Evolutionary conservation across 2,888 invertebrate species (phyloP), one percentile per base, ranked within the genome.

Genomic region (Helleia helle): DNA sequence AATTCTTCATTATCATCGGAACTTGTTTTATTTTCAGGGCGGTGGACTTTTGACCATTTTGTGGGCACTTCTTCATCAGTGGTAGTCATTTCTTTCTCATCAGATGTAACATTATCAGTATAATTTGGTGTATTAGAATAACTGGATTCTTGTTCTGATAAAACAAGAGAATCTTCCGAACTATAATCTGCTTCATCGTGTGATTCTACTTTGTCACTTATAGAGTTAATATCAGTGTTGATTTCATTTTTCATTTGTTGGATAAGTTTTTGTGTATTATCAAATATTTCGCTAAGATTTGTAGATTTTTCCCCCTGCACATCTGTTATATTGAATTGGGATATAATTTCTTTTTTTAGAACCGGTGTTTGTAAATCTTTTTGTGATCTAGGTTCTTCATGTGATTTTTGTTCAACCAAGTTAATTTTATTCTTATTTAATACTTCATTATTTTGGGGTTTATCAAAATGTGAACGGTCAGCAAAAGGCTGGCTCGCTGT

Each of bases 221-320:
- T 62, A n/a, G 80, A 83, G 56, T 86, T 87, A 52, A 89, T 88
- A 55, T 87, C 87, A 15, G 80, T 84, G 61, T 87, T 87, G 25
- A 89, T 88, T 77, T 89, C 89, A 53, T 88, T 87, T 59, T 87
- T 88, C 89, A 89, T 89, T 68, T 89, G 89, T 50, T 89, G 87
- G 46, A 89, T 89, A 28, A 89, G 58, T 42, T 79, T 81, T 60
- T 89, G 89, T 0, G 89, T 89, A 43, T 87, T 86, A 54, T 86
- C 87, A 5, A 89, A 88, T 37, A 89, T 79, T 47, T 88, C 88
- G 48, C 67, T 75, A 15, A 84, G 58, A 48, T 84, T 83, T 42
- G 57, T 28, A 5, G 15, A 8, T 24, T 31, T 14, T 8, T 31
- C 9, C 25, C 25, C 39, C 25, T 1, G n/a, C 5, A 14, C 1